Evolutionary conservation across 1,140 invertebrate species (phyloP).

Genomic region (Marisa cornuarietis): DNA sequence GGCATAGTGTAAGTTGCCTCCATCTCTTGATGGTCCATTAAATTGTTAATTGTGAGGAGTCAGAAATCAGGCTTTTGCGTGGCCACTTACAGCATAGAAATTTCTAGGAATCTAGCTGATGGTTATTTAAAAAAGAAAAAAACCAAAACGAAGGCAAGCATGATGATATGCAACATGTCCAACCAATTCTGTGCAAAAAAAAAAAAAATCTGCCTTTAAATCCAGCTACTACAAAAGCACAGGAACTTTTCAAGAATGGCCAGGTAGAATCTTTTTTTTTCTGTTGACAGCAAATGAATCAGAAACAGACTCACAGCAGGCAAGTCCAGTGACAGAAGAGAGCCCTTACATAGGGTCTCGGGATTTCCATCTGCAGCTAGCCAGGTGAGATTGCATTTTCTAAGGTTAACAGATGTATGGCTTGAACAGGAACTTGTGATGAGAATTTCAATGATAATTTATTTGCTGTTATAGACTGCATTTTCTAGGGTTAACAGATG

Average conservation of each 20-base stretch:
- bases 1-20: too few species aligned
- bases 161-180: not conserved
- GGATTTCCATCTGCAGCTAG: constrained; percentile 42
- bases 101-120: not conserved
- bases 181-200: not conserved
- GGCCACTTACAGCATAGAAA: too few species aligned
- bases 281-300: not conserved
- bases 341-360: constrained; percentile 35
- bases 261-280: not conserved
- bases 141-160: not conserved
- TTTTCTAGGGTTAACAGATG: not conserved
- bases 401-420: not conserved
- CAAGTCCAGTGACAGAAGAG: constrained; percentile 22
- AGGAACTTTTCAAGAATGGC: too few species aligned
- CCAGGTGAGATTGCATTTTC: constrained; percentile 26
- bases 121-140: not conserved
- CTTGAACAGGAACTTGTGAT: not conserved
- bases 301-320: constrained; percentile 6
- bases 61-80: too few species aligned
- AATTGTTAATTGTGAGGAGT: too few species aligned
- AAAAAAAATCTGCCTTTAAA: not conserved
- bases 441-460: not conserved
- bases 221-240: not conserved
- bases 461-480: not conserved
- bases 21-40: too few species aligned